phyloP scores from a whole-genome alignment of 2,888 invertebrate genomes.

The Schizotus pectinicornis region DNA sequence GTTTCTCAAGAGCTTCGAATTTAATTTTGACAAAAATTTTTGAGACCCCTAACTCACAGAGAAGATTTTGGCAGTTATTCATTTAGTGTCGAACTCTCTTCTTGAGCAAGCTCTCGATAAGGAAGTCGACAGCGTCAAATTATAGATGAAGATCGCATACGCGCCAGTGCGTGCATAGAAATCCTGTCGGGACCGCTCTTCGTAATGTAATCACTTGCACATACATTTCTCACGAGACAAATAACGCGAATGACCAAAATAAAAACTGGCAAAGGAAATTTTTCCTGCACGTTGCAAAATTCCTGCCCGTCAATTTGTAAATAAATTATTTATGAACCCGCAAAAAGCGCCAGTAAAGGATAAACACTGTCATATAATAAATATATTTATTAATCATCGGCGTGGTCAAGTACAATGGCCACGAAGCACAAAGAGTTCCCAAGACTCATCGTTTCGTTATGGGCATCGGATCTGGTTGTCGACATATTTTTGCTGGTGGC shows the following conservation, averaged over 20 bases:
- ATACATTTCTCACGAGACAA: constrained; percentile 36
- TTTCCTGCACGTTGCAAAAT: constrained; percentile 34
- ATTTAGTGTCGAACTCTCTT: too few species aligned
- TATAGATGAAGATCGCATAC: too few species aligned
- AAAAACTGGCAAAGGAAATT: constrained; percentile 35
- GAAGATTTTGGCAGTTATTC: too few species aligned
- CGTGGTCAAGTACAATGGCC: constrained; percentile 21
- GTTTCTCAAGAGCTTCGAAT: too few species aligned
- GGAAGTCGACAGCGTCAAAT: too few species aligned
- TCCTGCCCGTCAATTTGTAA: constrained; percentile 36
- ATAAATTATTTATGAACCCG: constrained; percentile 37
- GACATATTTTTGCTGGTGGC: too few species aligned
- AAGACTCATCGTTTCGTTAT: constrained; percentile 5
- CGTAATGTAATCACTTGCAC: constrained; percentile 10
- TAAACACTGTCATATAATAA: constrained; percentile 42
- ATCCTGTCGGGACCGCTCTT: constrained; percentile 8
- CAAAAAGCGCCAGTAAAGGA: constrained; percentile 36
- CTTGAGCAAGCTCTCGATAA: too few species aligned
- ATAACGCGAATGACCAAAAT: constrained; percentile 16
- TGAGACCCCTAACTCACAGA: too few species aligned
- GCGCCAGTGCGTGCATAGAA: too few species aligned
- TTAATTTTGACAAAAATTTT: too few species aligned
- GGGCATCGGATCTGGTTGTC: constrained; percentile 8
- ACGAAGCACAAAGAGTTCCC: constrained; percentile 2
- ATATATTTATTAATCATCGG: constrained; percentile 42